Conservation (phyloP, 2,113 vertebrate species). For the Ochotona curzoniae region DNA sequence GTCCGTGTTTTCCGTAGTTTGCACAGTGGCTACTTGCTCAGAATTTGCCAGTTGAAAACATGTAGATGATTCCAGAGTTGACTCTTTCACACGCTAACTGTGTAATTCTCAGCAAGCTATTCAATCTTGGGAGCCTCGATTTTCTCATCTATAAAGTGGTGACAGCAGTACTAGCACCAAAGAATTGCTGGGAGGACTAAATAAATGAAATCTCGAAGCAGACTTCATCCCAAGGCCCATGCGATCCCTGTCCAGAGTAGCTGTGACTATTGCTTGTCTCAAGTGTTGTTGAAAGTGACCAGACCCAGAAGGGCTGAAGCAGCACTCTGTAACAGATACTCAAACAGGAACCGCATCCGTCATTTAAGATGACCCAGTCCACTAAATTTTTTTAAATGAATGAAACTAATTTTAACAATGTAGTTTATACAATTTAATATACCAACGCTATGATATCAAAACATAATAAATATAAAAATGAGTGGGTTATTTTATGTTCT, state of each 20-base stretch:
- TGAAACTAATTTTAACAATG: slow-evolving; percentile 26
- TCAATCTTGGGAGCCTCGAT: neutral
- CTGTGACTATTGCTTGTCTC: neutral
- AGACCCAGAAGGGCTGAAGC: fast-evolving
- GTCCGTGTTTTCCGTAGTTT: neutral
- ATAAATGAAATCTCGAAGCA: neutral
- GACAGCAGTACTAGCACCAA: neutral
- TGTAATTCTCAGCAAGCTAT: neutral
- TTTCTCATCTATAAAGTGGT: slow-evolving; percentile 23
- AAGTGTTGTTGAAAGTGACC: neutral
- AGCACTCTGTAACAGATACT: fast-evolving
- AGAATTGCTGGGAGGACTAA: neutral
- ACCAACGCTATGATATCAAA: neutral
- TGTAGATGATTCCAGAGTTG: neutral
- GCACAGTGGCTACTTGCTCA: neutral
- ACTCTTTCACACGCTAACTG: neutral
- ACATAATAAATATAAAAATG: neutral
- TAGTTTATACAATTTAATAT: neutral
- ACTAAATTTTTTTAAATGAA: neutral
- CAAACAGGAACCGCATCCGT: neutral
- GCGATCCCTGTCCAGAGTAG: too few relatives aligned
- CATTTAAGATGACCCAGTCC: neutral
- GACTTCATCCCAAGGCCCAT: neutral
- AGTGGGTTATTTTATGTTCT: neutral
- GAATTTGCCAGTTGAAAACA: neutral